These are phyloP conservation scores for Parotocinclus haroldoi DNA, from an alignment of 2,797 vertebrate species.

Conservation along the genomic window DNA sequence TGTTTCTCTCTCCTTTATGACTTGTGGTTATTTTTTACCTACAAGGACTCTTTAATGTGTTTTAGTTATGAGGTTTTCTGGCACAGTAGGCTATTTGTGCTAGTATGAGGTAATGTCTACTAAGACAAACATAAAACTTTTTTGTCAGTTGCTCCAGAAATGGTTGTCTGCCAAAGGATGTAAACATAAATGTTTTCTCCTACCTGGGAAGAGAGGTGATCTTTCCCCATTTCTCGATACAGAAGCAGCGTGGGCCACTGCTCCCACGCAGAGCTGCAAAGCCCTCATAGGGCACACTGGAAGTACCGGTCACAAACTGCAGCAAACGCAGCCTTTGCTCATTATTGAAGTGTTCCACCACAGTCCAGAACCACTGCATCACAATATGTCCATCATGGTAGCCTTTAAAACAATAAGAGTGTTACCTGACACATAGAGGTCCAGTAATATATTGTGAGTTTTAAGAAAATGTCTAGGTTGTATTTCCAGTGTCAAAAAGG, in stretches of 20 bases:
- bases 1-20: too few species aligned
- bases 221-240: constrained; percentile 98
- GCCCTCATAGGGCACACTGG: constrained; percentile 93
- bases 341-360: constrained; percentile 94
- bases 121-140: too few species aligned
- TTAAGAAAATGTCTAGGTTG: too few species aligned
- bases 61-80: too few species aligned
- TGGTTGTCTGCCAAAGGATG: too few species aligned
- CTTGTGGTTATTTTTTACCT: too few species aligned
- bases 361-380: constrained; percentile 96
- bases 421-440: constrained; percentile 6
- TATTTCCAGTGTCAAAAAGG: too few species aligned
- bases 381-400: constrained; percentile 96
- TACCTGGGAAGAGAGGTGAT: constrained; percentile 95
- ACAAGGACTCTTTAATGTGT: too few species aligned
- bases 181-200: not conserved
- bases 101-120: too few species aligned
- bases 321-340: constrained; percentile 90
- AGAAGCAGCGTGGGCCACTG: constrained; percentile 93
- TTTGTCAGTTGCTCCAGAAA: too few species aligned
- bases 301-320: constrained; percentile 94
- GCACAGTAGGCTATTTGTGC: too few species aligned
- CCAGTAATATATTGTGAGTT: too few species aligned
- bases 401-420: constrained; percentile 63
- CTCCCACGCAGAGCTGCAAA: constrained; percentile 90